Evolutionary conservation across 1,140 invertebrate species (phyloP), one percentile per base, ranked within the genome.

Genomic region (Manduca sexta): DNA sequence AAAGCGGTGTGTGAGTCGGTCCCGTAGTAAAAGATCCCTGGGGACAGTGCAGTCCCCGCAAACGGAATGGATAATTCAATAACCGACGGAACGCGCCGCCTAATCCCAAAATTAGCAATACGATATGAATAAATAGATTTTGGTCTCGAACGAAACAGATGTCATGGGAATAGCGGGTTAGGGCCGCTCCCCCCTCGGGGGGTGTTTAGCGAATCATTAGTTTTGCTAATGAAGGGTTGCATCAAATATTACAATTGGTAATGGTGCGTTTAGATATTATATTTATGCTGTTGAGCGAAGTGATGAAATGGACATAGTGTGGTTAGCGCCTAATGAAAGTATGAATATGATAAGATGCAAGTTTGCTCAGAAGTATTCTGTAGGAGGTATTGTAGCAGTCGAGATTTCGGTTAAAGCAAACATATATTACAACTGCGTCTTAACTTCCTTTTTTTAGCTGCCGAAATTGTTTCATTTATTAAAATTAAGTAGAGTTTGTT

Each of bases 61-160:
- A 84, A 84, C 74, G 77, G 78, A 78, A 82, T 80, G 56, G 65
- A 67, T 84, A 83, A 84, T 84, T 84, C 64, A 84, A 84, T 84
- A 74, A 83, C 62, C 69, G 60, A 63, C 60, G 76, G 75, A 79
- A 79, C 78, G 78, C 69, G 57, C 61, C 62, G 52, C 55, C 69
- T 80, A 81, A 84, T 79, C 66, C 67, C 59, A 16, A 79, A 83
- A 84, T 84, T 84, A 84, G 81, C 81, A 83, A 84, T 84, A 81
- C 77, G 81, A 84, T 84, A 84, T 75, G 71, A 83, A 81, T 84
- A 84, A 84, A 82, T 84, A 84, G 75, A 81, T 84, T 84, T 81
- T 61, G 74, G 78, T 78, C 64, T 64, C 63, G 64, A 61, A 70
- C 70, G 72, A 74, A 81, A 69, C 74, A 73, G 68, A 73, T 73